Evolutionary conservation across 92 coral and sea anemone species (phyloP).

Genomic region (Palythoa caribaeorum): DNA sequence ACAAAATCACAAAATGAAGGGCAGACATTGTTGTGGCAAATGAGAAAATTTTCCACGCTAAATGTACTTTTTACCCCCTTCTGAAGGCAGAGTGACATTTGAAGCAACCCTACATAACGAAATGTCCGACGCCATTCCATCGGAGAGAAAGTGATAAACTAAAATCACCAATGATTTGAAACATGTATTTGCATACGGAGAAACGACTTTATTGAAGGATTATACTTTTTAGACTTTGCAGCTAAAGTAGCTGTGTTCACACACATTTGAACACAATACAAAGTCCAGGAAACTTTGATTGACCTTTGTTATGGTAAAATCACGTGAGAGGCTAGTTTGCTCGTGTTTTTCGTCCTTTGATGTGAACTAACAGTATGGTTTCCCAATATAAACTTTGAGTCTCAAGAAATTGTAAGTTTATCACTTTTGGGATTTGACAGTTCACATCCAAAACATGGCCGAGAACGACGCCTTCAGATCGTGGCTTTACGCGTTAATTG

Average conservation of each 20-base stretch:
- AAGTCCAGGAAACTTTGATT: conserved; percentile 5
- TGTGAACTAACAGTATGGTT: background rate
- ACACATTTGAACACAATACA: background rate
- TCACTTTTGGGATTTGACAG: background rate
- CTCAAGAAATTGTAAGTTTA: no score
- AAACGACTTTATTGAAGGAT: background rate
- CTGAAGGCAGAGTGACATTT: no score
- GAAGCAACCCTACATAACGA: background rate
- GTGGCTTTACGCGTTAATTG: conserved; percentile 25
- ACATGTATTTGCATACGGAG: background rate
- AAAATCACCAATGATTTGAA: background rate
- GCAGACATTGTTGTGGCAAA: no score
- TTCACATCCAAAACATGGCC: background rate
- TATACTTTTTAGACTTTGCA: background rate
- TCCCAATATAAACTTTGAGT: background rate
- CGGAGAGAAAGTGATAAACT: background rate
- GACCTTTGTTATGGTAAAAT: background rate
- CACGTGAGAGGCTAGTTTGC: background rate
- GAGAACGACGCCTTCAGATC: conserved; percentile 23
- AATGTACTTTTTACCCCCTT: no score
- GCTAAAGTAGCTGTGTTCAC: background rate
- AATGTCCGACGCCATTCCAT: background rate
- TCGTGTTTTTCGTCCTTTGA: background rate
- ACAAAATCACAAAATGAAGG: no score
- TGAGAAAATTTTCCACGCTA: no score